Base-by-base conservation (phyloP, 2,888 invertebrate species). In the Steinernema hermaphroditum region DNA sequence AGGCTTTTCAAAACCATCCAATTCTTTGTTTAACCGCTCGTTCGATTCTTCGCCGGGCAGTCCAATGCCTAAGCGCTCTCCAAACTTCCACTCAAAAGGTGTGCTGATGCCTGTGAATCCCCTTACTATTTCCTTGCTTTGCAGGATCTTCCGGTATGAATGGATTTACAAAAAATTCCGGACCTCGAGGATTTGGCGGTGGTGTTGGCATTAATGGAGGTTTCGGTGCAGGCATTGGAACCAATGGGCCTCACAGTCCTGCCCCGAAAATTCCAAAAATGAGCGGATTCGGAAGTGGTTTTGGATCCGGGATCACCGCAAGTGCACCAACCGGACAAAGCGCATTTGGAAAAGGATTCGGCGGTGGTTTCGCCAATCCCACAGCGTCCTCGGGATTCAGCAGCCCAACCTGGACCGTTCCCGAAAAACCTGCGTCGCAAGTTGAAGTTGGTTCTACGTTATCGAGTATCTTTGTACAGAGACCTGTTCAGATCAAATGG, bases 141-240 rank as follows among this genome's bases (percentile, higher is more conserved):
- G 1, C 62, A 62, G 62, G 16, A 27, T 62, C 29, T 62, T 12
- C 29, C 14, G 32, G 16, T 14, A 27, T 27, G 8, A 32, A 32
- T 2, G 62, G 62, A 29, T 62, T 32, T 27, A 12, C 62, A 1
- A 62, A 32, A 32, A 9, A 22, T 29, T 62, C 62, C 14, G 8
- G 32, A 9, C 27, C 62, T 29, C 62, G 62, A 22, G 62, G 62
- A 6, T 32, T 62, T 27, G 62, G 62, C 4, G 62, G 62, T 24
- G 54, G 54, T 12, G 4, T 54, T 27, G 62, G 32, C 9, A 16
- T 16, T 4, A 54, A 54, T 16, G 14, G 32, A 9, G 62, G 62
- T 32, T 62, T 62, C 34, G 62, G 62, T 1, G 62, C 62, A 14
- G 62, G 62, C 16, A 32, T 62, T 4, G 62, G 62, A 32, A 32